These are phyloP conservation scores for Ondatra zibethicus DNA, from an alignment of 2,113 vertebrate species.

Conservation along the genomic window DNA sequence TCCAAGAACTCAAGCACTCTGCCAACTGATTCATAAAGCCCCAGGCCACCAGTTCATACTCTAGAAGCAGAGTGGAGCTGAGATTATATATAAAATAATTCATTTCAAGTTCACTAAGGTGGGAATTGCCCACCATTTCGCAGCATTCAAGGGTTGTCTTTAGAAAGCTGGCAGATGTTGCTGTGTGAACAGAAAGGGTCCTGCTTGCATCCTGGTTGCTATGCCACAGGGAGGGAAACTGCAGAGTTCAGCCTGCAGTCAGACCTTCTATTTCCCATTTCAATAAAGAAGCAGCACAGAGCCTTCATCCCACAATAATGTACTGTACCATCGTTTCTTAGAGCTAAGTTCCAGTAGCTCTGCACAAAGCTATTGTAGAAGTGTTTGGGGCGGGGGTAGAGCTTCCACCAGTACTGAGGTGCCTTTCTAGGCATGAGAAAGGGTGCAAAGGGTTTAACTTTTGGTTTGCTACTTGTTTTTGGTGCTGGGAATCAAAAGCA, in stretches of 20 bases:
- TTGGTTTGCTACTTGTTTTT: not conserved
- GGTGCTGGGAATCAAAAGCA: not conserved
- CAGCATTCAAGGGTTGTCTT: not conserved
- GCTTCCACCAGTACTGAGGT: not conserved
- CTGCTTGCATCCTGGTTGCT: not conserved
- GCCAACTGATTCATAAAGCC: not conserved
- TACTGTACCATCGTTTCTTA: slow-evolving; percentile 12
- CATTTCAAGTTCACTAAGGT: not conserved
- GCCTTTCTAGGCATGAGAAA: not conserved
- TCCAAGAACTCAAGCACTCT: not conserved
- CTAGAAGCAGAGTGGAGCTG: not conserved
- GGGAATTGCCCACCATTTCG: not conserved
- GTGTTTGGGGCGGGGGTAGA: not conserved
- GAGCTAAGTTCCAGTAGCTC: not conserved
- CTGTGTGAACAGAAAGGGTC: not conserved
- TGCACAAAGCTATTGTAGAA: not conserved
- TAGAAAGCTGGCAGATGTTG: not conserved
- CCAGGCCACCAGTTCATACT: not conserved
- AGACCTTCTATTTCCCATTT: not conserved
- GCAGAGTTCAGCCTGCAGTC: not conserved
- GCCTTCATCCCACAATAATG: not conserved
- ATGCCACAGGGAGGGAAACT: not conserved
- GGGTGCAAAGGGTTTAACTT: not conserved
- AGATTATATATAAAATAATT: not conserved
- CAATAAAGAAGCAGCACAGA: not conserved